A percentile compares a stretch with the other conserved stretches of the same genome.
Evolutionary conservation across 2,888 invertebrate genomes (phyloP).

Genomic region (Eremobia ochroleuca): DNA sequence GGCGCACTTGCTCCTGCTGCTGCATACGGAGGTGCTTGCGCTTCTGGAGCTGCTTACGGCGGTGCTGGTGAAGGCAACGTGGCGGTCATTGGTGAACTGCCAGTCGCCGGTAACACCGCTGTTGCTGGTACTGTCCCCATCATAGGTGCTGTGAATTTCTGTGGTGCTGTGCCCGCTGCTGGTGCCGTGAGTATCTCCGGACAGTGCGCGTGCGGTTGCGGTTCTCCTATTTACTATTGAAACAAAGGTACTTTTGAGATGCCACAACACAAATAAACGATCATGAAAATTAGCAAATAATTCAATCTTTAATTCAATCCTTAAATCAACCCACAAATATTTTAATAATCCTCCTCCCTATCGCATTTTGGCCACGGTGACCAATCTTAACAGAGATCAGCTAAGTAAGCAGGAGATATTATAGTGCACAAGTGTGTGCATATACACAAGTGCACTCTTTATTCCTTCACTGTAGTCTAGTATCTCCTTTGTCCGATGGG

Average conservation of each 20-base stretch:
- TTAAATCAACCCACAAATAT: too few species aligned
- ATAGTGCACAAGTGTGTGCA: too few species aligned
- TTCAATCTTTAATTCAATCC: background rate
- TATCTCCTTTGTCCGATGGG: too few species aligned
- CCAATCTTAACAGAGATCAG: too few species aligned
- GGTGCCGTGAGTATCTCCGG: background rate
- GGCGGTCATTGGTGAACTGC: slow-evolving; percentile 56
- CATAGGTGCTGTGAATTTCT: background rate
- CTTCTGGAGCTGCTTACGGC: slow-evolving; percentile 26
- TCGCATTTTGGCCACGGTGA: too few species aligned
- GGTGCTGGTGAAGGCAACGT: slow-evolving; percentile 58
- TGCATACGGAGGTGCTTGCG: slow-evolving; percentile 17
- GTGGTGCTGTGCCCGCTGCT: background rate
- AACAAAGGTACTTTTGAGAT: background rate
- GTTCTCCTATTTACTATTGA: slow-evolving; percentile 10
- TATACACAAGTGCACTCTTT: too few species aligned
- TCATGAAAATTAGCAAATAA: background rate
- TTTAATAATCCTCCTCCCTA: too few species aligned
- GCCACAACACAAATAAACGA: background rate
- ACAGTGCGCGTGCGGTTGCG: slow-evolving; percentile 36
- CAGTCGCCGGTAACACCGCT: slow-evolving; percentile 64
- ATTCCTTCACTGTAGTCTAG: too few species aligned
- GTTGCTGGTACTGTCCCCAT: background rate
- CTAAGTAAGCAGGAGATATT: too few species aligned
- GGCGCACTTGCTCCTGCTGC: background rate